Percentiles rank a stretch among this genome's conserved stretches.
Evolutionary conservation across 2,888 invertebrate species (phyloP).

Genomic region (Clistopyga incitator): DNA sequence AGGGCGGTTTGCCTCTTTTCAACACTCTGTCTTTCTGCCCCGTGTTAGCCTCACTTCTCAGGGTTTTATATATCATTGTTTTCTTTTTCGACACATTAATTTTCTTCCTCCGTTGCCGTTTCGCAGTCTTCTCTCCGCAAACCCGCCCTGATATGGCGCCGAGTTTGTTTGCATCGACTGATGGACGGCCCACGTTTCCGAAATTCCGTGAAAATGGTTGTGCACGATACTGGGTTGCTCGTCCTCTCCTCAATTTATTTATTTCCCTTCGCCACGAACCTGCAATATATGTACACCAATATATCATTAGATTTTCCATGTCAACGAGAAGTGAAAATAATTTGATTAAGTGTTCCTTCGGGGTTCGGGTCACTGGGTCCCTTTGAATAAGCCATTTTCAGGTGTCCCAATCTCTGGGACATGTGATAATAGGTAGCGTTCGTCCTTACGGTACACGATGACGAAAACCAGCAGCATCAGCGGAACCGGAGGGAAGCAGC

Average conservation of each 20-base stretch:
- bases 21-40: conserved; percentile 18
- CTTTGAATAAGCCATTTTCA: too few relatives aligned
- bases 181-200: conserved; percentile 73
- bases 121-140: not conserved
- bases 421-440: not conserved
- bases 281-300: conserved; percentile 11
- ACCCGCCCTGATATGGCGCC: conserved; percentile 51
- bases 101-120: conserved; percentile 8
- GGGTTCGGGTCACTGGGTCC: too few relatives aligned
- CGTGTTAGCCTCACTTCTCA: conserved; percentile 23
- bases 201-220: conserved; percentile 47
- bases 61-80: conserved; percentile 41
- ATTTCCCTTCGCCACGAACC: not conserved
- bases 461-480: conserved; percentile 2
- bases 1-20: conserved; percentile 36
- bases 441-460: not conserved
- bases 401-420: not conserved
- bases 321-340: too few relatives aligned
- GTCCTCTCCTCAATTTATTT: conserved; percentile 5
- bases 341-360: too few relatives aligned
- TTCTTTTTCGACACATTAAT: conserved; percentile 47
- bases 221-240: conserved; percentile 28
- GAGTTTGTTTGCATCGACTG: conserved; percentile 75
- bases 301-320: not conserved
- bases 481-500: not conserved